A percentile compares a stretch with the other conserved stretches of the same genome.
phyloP scores from a whole-genome alignment of 2,888 invertebrate genomes.

The Mesorhabditis spiculigera region DNA sequence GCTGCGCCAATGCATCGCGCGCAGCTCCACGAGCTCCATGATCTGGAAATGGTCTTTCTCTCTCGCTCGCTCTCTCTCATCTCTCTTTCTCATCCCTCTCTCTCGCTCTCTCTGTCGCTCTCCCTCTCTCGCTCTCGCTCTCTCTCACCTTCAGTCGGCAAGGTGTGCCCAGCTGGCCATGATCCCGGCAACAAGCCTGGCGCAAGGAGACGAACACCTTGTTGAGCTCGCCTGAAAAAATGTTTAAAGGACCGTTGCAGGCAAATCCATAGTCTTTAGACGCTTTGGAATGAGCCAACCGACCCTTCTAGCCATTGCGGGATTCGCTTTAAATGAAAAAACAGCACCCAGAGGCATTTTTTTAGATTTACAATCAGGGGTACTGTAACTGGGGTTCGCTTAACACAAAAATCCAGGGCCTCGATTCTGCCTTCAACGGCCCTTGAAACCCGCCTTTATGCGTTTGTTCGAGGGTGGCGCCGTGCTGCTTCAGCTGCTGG shows the following conservation, averaged over 20 bases:
- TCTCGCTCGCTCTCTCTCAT: neutral
- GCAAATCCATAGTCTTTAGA: too few species aligned
- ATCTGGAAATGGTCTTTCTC: conserved; percentile 60
- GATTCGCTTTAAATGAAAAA: neutral
- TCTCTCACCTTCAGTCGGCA: conserved; percentile 71
- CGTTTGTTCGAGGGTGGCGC: conserved; percentile 47
- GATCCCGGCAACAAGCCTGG: conserved; percentile 56
- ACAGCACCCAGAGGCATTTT: too few species aligned
- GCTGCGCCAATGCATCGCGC: conserved; percentile 85
- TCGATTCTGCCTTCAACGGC: neutral
- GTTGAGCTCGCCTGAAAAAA: conserved; percentile 49
- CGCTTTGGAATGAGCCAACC: too few species aligned
- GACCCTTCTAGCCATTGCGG: neutral
- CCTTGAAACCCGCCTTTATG: conserved; percentile 42
- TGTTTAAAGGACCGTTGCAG: too few species aligned
- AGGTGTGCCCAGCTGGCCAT: conserved; percentile 77
- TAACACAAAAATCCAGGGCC: neutral
- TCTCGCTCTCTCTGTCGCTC: neutral
- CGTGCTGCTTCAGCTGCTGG: conserved; percentile 48
- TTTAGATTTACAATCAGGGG: too few species aligned
- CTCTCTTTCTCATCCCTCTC: neutral
- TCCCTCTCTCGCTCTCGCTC: neutral
- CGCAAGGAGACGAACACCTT: conserved; percentile 53
- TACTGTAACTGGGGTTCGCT: too few species aligned
- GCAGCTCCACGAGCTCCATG: conserved; percentile 84